Evolutionary conservation across 2,797 vertebrate genomes (phyloP).

Genomic region (Salarias fasciatus): DNA sequence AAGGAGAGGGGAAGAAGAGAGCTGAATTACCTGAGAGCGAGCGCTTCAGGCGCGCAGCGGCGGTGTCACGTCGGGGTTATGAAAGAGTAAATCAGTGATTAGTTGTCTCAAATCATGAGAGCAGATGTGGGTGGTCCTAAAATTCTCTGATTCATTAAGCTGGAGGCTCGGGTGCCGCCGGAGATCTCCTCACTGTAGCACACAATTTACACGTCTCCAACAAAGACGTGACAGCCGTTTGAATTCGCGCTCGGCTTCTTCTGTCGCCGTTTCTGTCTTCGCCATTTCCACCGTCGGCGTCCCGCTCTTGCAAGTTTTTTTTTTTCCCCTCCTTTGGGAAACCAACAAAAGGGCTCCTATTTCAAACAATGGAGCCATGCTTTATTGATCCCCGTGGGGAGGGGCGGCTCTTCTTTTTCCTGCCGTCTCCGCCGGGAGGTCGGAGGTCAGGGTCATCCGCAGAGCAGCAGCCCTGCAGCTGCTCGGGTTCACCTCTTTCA

Average conservation of each 20-base stretch:
- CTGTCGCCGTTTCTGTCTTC: too few relatives aligned
- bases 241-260: too few relatives aligned
- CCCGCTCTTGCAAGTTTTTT: slow-evolving; percentile 7
- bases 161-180: too few relatives aligned
- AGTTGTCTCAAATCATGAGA: too few relatives aligned
- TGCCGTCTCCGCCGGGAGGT: slow-evolving; percentile 10
- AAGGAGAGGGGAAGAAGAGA: neutral
- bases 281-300: neutral
- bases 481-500: slow-evolving; percentile 6
- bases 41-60: neutral
- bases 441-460: slow-evolving; percentile 33
- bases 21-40: too few relatives aligned
- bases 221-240: too few relatives aligned
- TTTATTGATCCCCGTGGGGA: slow-evolving; percentile 38
- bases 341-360: neutral
- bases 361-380: slow-evolving; percentile 13
- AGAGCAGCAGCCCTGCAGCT: slow-evolving; percentile 21
- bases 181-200: too few relatives aligned
- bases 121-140: too few relatives aligned
- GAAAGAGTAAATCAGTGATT: too few relatives aligned
- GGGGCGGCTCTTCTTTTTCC: slow-evolving; percentile 11
- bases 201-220: too few relatives aligned
- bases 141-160: too few relatives aligned
- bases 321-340: neutral
- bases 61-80: too few relatives aligned